Percentiles rank a stretch among this genome's conserved stretches.
phyloP scores from a whole-genome alignment of 2,113 vertebrate species.

The Zosterops japonicus region DNA sequence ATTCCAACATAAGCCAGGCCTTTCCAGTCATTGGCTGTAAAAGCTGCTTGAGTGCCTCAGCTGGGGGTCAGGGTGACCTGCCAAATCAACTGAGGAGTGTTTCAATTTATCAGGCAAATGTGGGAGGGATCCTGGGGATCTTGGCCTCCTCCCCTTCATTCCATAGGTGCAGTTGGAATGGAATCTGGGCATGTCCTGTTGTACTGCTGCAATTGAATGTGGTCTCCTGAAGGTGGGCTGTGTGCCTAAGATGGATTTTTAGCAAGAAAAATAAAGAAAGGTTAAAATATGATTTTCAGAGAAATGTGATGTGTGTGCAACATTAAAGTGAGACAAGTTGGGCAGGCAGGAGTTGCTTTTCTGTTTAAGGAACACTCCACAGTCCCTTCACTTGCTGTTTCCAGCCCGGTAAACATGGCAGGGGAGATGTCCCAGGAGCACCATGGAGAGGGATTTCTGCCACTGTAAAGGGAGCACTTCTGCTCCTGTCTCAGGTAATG shows the following conservation, averaged over 20 bases:
- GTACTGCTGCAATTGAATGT: background rate
- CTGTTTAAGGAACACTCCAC: background rate
- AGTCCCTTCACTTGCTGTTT: background rate
- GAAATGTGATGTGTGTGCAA: background rate
- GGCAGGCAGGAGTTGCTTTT: background rate
- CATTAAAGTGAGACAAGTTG: background rate
- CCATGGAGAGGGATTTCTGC: background rate
- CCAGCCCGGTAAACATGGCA: background rate
- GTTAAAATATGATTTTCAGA: background rate
- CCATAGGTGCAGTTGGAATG: background rate
- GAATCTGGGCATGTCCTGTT: background rate
- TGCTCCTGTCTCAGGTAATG: background rate
- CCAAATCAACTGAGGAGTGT: background rate
- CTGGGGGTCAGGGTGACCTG: background rate
- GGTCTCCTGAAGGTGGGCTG: background rate
- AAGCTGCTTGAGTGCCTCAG: background rate
- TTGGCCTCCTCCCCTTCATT: slow-evolving; percentile 13
- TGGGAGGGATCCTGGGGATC: background rate
- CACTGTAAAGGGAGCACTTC: background rate
- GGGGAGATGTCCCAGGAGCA: background rate
- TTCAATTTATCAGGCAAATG: background rate
- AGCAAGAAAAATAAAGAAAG: background rate
- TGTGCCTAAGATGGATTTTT: background rate
- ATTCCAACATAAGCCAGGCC: background rate
- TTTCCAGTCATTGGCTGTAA: background rate